Percentiles rank a stretch among this genome's conserved stretches.
Evolutionary conservation across 2,888 invertebrate species (phyloP).

Genomic region (Neuroscelio doddi): DNA sequence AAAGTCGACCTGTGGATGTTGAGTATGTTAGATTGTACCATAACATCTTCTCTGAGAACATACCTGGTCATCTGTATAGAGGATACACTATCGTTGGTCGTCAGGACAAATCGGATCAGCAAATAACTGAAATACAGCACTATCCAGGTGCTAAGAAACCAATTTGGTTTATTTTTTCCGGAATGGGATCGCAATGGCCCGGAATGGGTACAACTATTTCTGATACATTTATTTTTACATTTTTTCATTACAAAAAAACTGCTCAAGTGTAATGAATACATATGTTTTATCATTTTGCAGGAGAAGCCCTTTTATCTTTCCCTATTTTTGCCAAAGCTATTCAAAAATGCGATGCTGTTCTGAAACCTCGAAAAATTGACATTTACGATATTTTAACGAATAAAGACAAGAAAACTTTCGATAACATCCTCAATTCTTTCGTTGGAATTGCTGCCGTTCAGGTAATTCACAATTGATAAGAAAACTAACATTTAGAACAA

Average conservation of each 20-base stretch:
- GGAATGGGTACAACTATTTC: slow-evolving; percentile 86
- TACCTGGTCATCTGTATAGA: slow-evolving; percentile 80
- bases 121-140: slow-evolving; percentile 75
- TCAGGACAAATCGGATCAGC: slow-evolving; percentile 56
- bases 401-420: slow-evolving; percentile 76
- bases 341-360: slow-evolving; percentile 74
- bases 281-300: slow-evolving; percentile 77
- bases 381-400: slow-evolving; percentile 77
- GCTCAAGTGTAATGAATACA: too few species aligned
- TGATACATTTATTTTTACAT: too few species aligned
- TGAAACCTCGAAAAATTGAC: slow-evolving; percentile 77
- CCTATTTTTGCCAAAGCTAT: slow-evolving; percentile 80
- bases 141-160: slow-evolving; percentile 80
- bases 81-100: slow-evolving; percentile 79
- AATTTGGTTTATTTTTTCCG: slow-evolving; percentile 92
- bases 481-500: not conserved
- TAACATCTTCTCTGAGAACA: slow-evolving; percentile 74
- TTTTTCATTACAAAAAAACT: too few species aligned
- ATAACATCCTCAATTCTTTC: slow-evolving; percentile 81
- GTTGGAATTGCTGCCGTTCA: slow-evolving; percentile 82
- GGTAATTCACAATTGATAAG: slow-evolving; percentile 59
- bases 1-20: slow-evolving; percentile 76
- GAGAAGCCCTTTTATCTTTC: slow-evolving; percentile 78
- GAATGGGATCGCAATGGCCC: slow-evolving; percentile 92
- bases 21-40: slow-evolving; percentile 78